Conservation (phyloP, 2,113 vertebrate species). For the Mesocricetus auratus region DNA sequence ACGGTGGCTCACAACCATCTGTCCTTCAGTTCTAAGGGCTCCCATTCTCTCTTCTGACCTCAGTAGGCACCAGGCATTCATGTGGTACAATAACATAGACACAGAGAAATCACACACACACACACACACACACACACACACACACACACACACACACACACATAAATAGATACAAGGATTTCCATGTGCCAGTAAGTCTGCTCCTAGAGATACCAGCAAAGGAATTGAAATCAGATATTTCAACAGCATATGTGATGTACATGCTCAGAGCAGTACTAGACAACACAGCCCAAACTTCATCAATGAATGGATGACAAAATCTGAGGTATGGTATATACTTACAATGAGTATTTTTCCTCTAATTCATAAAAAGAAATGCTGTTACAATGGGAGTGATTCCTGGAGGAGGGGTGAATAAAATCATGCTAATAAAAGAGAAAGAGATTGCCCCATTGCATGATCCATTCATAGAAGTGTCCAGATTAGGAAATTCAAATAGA, state of each 20-base stretch:
- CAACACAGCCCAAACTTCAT: not conserved
- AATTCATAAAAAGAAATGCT: not conserved
- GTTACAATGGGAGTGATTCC: not conserved
- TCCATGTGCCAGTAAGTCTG: not conserved
- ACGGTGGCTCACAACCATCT: no score
- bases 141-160: no score
- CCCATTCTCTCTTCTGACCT: not conserved
- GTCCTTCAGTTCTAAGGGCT: not conserved
- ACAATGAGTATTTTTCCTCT: not conserved
- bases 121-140: no score
- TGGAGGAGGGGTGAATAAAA: not conserved
- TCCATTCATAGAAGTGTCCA: not conserved
- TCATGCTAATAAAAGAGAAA: not conserved
- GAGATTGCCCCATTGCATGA: not conserved
- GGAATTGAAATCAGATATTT: not conserved
- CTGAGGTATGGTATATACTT: no score
- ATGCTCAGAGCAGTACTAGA: not conserved
- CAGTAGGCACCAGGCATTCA: not conserved
- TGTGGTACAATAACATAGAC: not conserved
- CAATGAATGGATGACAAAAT: not conserved
- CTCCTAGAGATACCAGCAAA: not conserved
- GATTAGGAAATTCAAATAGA: not conserved
- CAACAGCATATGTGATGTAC: not conserved
- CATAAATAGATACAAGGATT: not conserved
- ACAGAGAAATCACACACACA: not conserved